A percentile compares a stretch with the other conserved stretches of the same genome.
Conservation (phyloP, 2,888 invertebrate species). For the Philhelius pedissequus region DNA sequence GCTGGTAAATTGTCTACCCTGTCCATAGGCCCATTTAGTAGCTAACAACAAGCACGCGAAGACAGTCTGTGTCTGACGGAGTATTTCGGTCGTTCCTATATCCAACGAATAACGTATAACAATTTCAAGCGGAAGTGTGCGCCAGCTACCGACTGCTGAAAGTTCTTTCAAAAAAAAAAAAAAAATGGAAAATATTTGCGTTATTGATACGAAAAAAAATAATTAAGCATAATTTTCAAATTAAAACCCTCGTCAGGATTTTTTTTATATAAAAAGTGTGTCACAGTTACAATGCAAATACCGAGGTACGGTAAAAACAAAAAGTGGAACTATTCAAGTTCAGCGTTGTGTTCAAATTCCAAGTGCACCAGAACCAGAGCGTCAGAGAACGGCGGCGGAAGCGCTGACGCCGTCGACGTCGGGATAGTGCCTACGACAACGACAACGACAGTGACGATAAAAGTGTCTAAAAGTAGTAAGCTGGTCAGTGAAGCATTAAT, state of each 20-base stretch:
- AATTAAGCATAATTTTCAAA: neutral
- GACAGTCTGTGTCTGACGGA: slow-evolving; percentile 22
- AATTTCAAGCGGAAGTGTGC: slow-evolving; percentile 23
- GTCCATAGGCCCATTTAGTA: slow-evolving; percentile 53
- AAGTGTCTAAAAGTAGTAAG: slow-evolving; percentile 36
- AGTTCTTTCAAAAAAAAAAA: slow-evolving; percentile 13
- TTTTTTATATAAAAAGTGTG: slow-evolving; percentile 44
- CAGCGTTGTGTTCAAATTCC: slow-evolving; percentile 58
- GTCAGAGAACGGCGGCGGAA: slow-evolving; percentile 3
- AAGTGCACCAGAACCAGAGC: slow-evolving; percentile 52
- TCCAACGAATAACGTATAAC: neutral
- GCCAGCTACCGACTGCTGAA: neutral
- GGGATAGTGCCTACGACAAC: no score
- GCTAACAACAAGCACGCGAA: slow-evolving; percentile 31
- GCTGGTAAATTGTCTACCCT: slow-evolving; percentile 24
- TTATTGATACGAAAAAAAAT: neutral
- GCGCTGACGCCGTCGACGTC: no score
- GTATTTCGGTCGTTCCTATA: neutral
- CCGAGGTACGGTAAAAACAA: slow-evolving; percentile 31
- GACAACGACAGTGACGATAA: slow-evolving; percentile 23
- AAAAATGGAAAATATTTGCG: neutral
- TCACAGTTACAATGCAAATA: slow-evolving; percentile 55
- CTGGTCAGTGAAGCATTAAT: slow-evolving; percentile 52
- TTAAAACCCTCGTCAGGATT: slow-evolving; percentile 31
- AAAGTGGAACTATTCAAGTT: slow-evolving; percentile 61